Conservation (phyloP, 1,140 invertebrate species). For the Pteromalus puparum region DNA sequence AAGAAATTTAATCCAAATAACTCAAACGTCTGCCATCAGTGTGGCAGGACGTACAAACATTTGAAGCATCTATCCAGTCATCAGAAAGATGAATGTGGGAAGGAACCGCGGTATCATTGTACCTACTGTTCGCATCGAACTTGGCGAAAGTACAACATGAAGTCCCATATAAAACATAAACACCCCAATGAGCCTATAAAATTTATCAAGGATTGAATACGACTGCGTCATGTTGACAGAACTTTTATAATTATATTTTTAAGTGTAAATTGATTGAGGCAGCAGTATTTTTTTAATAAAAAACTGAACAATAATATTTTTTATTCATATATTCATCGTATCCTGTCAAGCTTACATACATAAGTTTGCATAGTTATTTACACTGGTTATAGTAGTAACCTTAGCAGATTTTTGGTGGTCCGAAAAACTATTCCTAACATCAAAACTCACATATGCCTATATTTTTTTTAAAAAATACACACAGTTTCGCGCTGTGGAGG, state of each 20-base stretch:
- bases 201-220: neutral
- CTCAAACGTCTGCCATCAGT: neutral
- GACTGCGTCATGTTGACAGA: too few relatives aligned
- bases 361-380: neutral
- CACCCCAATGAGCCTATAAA: conserved; percentile 52
- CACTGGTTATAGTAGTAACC: neutral
- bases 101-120: conserved; percentile 64
- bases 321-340: too few relatives aligned
- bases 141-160: conserved; percentile 72
- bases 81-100: neutral
- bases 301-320: too few relatives aligned
- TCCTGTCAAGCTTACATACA: too few relatives aligned
- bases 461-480: too few relatives aligned
- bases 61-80: neutral
- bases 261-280: too few relatives aligned
- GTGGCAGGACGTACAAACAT: neutral
- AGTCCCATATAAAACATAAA: conserved; percentile 70
- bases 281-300: too few relatives aligned
- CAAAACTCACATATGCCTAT: too few relatives aligned
- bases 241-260: neutral
- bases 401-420: neutral
- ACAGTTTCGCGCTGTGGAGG: too few relatives aligned
- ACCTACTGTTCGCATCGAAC: conserved; percentile 73
- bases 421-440: too few relatives aligned
- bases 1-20: too few relatives aligned